A percentile compares a stretch with the other conserved stretches of the same genome.
These are phyloP conservation scores for Acanthurus lineatus DNA, from an alignment of 2,797 vertebrate genomes.

Conservation along the genomic window DNA sequence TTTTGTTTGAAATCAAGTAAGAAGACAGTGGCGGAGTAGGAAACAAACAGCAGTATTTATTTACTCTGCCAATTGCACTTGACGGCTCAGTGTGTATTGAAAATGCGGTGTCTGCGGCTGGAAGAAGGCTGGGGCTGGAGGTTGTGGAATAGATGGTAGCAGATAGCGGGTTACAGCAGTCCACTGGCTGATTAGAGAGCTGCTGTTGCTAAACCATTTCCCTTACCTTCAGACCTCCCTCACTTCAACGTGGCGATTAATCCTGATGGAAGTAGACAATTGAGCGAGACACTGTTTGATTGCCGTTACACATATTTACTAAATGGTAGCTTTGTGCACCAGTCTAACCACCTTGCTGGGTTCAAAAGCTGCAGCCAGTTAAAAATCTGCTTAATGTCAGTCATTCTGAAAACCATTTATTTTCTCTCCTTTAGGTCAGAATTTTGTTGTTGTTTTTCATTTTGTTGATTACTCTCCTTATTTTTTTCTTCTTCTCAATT, in stretches of 20 bases:
- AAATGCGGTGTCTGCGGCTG: constrained; percentile 77
- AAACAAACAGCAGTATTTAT: constrained; percentile 85
- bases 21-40: constrained; percentile 74
- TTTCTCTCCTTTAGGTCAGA: background rate
- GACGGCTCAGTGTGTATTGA: constrained; percentile 82
- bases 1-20: constrained; percentile 55
- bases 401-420: constrained; percentile 15
- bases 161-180: constrained; percentile 62
- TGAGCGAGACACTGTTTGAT: constrained; percentile 73
- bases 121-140: constrained; percentile 38
- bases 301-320: constrained; percentile 75
- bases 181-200: constrained; percentile 78
- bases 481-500: background rate
- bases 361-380: constrained; percentile 29
- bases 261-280: constrained; percentile 72
- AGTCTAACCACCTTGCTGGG: constrained; percentile 30
- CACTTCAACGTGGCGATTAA: constrained; percentile 68
- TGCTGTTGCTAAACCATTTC: constrained; percentile 59
- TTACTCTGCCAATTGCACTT: constrained; percentile 83
- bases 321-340: constrained; percentile 56
- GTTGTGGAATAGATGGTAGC: constrained; percentile 76
- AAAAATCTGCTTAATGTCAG: constrained; percentile 21
- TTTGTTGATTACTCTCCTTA: background rate
- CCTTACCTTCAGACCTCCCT: constrained; percentile 17
- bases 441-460: too few species aligned